Evolutionary conservation across 1,140 invertebrate species (phyloP), one percentile per base, ranked within the genome.

Genomic region (Cephus cinctus): DNA sequence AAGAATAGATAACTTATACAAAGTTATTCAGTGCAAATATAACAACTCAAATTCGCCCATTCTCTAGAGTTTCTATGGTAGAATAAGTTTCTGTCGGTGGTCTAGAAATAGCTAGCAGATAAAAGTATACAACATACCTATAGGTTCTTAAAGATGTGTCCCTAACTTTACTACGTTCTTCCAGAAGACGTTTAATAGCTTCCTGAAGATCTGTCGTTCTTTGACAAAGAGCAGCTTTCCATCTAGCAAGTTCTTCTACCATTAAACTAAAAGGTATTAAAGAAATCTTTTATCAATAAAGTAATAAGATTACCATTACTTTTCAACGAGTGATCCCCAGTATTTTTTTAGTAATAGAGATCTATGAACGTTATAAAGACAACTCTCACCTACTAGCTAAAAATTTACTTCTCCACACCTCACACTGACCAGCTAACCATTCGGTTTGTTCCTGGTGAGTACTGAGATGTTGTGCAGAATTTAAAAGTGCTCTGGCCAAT

Each of bases 401-500:
- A 76, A 94, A 97, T 84, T 96, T 96, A 61, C 91, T 95, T 51
- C 92, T 84, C 92, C 93, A 96, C 43, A 96, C 91, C 79, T 97
- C 93, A 73, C 92, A 94, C 62, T 96, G 92, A 2, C 93, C 91
- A 18, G 90, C 89, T 16, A 96, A 73, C 80, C 88, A 92, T 69
- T 96, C 94, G 2, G 92, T 88, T 78, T 95, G 90, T 71, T 96
- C 93, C 69, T 91, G 89, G 74, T 94, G 92, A 1, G 88, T 87
- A 35, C 85, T 86, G 30, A 94, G 77, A 69, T 90, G 85, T 71
- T 92, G 85, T 6, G 89, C 86, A 32, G 90, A 94, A 59, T 86
- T 89, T 1, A 93, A 74, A 27, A 97, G 77, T 27, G 94, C 90
- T 57, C 87, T 79, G 0, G 92, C 88, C 56, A 96, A 78, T 59